A percentile compares a stretch with the other conserved stretches of the same genome.
Evolutionary conservation across 2,888 invertebrate genomes (phyloP).

Genomic region (Leptinotarsa haldemani): DNA sequence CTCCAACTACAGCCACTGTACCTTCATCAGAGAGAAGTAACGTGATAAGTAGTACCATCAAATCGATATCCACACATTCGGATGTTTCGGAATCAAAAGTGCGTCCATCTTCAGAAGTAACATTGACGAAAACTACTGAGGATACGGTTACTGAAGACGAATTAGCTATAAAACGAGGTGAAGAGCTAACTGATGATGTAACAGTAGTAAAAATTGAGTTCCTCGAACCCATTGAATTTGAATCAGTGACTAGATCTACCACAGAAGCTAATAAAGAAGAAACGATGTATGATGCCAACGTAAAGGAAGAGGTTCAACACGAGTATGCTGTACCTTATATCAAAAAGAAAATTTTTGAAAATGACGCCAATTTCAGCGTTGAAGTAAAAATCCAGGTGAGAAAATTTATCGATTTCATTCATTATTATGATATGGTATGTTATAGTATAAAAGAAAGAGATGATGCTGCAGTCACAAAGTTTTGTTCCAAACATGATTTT

Average conservation of each 20-base stretch:
- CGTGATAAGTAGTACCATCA: too few species aligned
- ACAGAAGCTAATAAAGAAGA: background rate
- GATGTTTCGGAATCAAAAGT: background rate
- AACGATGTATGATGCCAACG: background rate
- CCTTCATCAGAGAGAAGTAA: too few species aligned
- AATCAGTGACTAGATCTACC: background rate
- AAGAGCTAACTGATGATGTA: background rate
- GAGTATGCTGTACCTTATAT: conserved; percentile 23
- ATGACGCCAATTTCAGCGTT: conserved; percentile 34
- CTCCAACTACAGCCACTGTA: too few species aligned
- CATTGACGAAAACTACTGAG: background rate
- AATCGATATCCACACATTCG: background rate
- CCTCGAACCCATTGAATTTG: background rate
- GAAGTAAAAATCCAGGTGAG: conserved; percentile 37
- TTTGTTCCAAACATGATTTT: too few species aligned
- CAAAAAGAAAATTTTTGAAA: conserved; percentile 24
- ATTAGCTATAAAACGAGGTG: background rate
- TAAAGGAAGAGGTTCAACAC: background rate
- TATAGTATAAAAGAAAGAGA: background rate
- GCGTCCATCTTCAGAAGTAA: background rate
- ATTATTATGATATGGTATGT: background rate
- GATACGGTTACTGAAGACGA: background rate
- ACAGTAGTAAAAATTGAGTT: background rate
- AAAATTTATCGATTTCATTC: background rate
- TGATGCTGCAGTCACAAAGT: too few species aligned